Conservation (phyloP, 1,140 invertebrate species). For the Atopsyche davidsoni region DNA sequence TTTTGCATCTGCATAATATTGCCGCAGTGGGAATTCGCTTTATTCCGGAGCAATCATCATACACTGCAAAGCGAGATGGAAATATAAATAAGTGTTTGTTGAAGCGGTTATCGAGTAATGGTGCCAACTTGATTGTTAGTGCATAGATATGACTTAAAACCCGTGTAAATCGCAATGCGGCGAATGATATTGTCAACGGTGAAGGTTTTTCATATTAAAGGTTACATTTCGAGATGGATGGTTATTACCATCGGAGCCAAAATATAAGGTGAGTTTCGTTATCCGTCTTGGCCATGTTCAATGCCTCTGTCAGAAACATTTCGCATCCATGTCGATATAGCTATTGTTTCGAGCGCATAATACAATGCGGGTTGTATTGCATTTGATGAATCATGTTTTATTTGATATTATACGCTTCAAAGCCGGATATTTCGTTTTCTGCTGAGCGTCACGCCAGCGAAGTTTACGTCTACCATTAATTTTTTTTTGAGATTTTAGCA, state of each 20-base stretch:
- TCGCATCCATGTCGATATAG: too few relatives aligned
- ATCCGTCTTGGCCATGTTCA: too few relatives aligned
- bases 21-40: not conserved
- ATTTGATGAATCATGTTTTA: too few relatives aligned
- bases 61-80: conserved; percentile 11
- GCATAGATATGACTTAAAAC: conserved; percentile 18
- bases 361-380: too few relatives aligned
- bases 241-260: conserved; percentile 21
- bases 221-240: conserved; percentile 19
- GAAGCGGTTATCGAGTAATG: conserved; percentile 20
- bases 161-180: conserved; percentile 19
- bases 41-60: not conserved
- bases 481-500: too few relatives aligned
- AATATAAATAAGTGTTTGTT: conserved; percentile 17
- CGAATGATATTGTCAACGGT: conserved; percentile 14
- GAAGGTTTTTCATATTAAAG: conserved; percentile 14
- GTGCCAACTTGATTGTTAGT: conserved; percentile 10
- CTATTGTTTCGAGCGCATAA: too few relatives aligned
- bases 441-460: too few relatives aligned
- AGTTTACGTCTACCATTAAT: too few relatives aligned
- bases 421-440: too few relatives aligned
- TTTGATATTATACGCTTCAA: too few relatives aligned
- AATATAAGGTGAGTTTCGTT: conserved; percentile 18
- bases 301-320: too few relatives aligned
- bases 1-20: conserved; percentile 1